Evolutionary conservation across 2,113 vertebrate species (phyloP), one percentile per base, ranked within the genome.

Genomic region (Ictalurus furcatus): DNA sequence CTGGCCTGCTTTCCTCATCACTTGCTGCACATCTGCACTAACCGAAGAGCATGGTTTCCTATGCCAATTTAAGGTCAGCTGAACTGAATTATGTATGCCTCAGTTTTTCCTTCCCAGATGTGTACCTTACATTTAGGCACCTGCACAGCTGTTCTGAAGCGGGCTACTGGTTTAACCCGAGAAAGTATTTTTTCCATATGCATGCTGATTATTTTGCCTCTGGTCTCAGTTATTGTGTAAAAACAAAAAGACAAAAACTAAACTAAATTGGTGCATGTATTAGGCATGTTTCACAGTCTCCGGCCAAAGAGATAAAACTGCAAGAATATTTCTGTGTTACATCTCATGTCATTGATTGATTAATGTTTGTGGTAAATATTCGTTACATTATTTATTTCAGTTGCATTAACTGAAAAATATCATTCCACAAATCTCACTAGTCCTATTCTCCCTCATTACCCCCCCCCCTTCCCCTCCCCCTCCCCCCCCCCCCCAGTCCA

Each of bases 281-380:
- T 21, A 52, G 73, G 44, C 19, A 56, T 34, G 67, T 73, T 30
- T 85, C 67, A 71, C 84, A 85, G 85, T 86, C 69, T 86, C 37
- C 85, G 48, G 85, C 69, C 85, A 14, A 58, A 30, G 1, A 73
- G 67, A 56, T 85, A 71, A 34, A 30, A 56, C 65, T 67, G 84
- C 17, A 85, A 8, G 21, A 81, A 81, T 81, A 56, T 81, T 81
- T 79, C 14, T 11, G 6, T n/a, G 6, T 54, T 52, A 48, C 25
- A 59, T 84, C 6, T 44, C 34, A 28, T 28, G 14, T 63, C 54
- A 40, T 2, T 63, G 34, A 40, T 2, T 63, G 34, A 40, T 12
- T 25, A 25, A 44, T 44, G 58, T 61, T 37, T 6, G 81, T 44
- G 34, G 21, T 83, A 61, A 83, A 61, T 84, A 28, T 84, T 14